Evolutionary conservation across 2,113 vertebrate species (phyloP).

Genomic region (Phyllostomus hastatus): DNA sequence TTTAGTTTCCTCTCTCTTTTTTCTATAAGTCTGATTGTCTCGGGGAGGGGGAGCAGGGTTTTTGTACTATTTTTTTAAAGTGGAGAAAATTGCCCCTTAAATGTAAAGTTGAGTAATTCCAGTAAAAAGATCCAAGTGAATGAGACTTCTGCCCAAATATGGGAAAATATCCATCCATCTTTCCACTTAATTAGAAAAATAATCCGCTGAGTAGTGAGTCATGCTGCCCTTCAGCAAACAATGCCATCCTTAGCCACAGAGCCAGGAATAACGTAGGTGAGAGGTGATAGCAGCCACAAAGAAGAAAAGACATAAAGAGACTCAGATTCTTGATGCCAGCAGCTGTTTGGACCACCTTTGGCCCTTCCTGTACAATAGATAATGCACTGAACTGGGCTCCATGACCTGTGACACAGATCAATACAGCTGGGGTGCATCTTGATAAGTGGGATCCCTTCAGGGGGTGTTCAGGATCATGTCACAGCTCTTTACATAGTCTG

Average conservation of each 20-base stretch:
- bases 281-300: not conserved
- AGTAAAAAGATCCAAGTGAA: conserved; percentile 54
- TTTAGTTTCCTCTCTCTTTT: conserved; percentile 20
- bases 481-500: not conserved
- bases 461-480: not conserved
- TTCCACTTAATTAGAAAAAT: conserved; percentile 64
- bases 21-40: not conserved
- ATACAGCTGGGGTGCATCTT: not conserved
- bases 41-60: not conserved
- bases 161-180: conserved; percentile 58
- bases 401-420: not conserved
- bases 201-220: conserved; percentile 53
- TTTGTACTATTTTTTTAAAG: not conserved
- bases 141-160: conserved; percentile 60
- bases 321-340: not conserved
- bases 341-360: not conserved
- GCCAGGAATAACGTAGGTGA: not conserved
- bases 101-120: conserved; percentile 56
- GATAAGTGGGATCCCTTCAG: not conserved
- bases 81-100: conserved; percentile 16
- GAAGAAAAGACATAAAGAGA: not conserved
- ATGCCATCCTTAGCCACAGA: not conserved
- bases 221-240: conserved; percentile 43
- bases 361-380: not conserved
- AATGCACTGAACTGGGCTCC: not conserved